Conservation (phyloP, 2,797 vertebrate genomes). For the Dipus sagitta region DNA sequence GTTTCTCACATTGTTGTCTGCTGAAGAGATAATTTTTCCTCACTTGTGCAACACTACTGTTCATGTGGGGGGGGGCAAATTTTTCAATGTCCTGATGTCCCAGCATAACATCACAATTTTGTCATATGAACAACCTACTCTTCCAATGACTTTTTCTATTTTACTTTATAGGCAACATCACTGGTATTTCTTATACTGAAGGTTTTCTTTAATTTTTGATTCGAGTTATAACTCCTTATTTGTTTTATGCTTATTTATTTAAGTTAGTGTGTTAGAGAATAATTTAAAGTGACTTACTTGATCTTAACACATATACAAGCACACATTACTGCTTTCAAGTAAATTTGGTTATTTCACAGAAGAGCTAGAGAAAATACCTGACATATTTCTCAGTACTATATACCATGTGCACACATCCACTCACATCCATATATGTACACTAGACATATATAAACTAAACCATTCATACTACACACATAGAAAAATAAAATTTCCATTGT, state of each 20-base stretch:
- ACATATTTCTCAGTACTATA: too few species aligned
- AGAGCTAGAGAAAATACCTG: too few species aligned
- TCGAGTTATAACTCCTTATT: not conserved
- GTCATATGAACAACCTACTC: not conserved
- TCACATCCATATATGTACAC: too few species aligned
- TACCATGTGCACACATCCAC: too few species aligned
- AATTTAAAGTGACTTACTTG: not conserved
- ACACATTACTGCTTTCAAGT: not conserved
- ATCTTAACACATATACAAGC: not conserved
- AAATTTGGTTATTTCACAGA: not conserved
- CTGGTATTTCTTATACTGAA: not conserved
- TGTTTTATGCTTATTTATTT: slow-evolving; percentile 51
- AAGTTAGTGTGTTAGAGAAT: slow-evolving; percentile 3
- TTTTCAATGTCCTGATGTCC: too few species aligned
- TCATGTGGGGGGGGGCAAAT: too few species aligned
- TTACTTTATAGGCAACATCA: not conserved
- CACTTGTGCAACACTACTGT: too few species aligned
- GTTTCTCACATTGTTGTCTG: too few species aligned
- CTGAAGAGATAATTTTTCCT: too few species aligned
- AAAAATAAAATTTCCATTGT: not conserved
- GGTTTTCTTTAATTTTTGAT: not conserved
- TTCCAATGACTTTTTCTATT: slow-evolving; percentile 20
- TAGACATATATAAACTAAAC: too few species aligned
- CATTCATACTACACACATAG: too few species aligned
- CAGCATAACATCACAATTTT: too few species aligned